Conservation (phyloP, 2,797 vertebrate species). For the Gymnopithys bicolor region DNA sequence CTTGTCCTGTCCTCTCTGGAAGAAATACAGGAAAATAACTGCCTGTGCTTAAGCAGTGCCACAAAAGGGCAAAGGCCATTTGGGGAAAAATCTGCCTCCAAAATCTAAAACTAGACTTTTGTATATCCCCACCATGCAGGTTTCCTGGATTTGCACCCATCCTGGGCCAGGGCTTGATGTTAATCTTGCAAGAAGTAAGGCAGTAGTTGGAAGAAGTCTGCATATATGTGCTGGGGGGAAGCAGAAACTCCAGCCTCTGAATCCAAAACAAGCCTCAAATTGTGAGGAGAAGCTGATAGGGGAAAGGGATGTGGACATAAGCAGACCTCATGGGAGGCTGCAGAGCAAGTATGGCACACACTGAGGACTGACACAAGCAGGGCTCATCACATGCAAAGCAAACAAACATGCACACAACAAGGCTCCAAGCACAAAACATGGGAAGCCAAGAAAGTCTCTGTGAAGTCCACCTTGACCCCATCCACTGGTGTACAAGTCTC, state of each 20-base stretch:
- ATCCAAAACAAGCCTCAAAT: background rate
- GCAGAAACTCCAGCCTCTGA: background rate
- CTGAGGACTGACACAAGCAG: background rate
- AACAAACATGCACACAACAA: conserved; percentile 70
- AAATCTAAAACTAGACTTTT: background rate
- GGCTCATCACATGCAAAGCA: conserved; percentile 46
- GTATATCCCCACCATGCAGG: fast-evolving
- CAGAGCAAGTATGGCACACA: background rate
- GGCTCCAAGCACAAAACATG: conserved; percentile 45
- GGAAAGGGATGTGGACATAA: background rate
- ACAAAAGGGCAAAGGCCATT: background rate
- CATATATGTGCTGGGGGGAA: background rate
- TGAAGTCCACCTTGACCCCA: conserved; percentile 93
- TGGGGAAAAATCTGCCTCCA: background rate
- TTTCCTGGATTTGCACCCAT: background rate
- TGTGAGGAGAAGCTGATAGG: background rate
- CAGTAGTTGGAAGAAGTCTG: background rate
- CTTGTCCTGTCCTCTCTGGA: background rate
- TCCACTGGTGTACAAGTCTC: conserved; percentile 95
- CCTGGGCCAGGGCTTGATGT: background rate
- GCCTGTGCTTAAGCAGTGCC: background rate
- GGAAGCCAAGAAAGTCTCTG: conserved; percentile 72
- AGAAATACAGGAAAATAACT: background rate
- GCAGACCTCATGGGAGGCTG: background rate
- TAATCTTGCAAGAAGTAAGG: background rate